These are phyloP conservation scores for Patagioenas fasciata DNA, from an alignment of 2,113 vertebrate species.

Conservation along the genomic window DNA sequence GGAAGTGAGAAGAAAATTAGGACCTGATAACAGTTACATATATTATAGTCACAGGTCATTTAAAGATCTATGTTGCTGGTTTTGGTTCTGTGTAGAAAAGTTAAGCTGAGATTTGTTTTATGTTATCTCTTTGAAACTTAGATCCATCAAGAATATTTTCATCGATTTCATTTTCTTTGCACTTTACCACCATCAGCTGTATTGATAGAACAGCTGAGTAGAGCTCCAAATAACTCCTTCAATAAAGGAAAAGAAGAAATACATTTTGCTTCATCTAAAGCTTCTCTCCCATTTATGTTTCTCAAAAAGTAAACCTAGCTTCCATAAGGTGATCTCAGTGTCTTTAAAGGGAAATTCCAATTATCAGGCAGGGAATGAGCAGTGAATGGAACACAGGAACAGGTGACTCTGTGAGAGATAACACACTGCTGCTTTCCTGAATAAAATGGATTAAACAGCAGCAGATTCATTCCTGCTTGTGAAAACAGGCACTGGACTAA, in stretches of 20 bases:
- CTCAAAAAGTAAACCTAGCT: neutral
- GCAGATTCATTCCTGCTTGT: neutral
- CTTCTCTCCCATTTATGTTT: neutral
- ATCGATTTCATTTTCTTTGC: conserved; percentile 32
- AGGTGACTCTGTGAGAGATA: neutral
- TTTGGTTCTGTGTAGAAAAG: neutral
- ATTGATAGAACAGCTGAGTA: neutral
- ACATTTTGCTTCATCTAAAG: neutral
- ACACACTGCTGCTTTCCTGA: neutral
- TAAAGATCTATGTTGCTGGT: neutral
- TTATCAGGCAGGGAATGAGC: neutral
- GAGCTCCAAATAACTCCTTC: neutral
- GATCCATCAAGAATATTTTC: conserved; percentile 6
- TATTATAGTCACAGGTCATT: neutral
- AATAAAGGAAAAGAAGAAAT: conserved; percentile 19
- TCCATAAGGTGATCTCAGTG: neutral
- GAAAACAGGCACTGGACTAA: neutral
- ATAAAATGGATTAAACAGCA: neutral
- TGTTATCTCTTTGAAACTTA: conserved; percentile 13
- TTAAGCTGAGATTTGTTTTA: neutral
- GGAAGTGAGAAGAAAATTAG: neutral
- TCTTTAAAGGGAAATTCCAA: neutral
- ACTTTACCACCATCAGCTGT: neutral
- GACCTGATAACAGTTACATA: neutral
- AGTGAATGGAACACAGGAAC: neutral